Percentiles rank a stretch among this genome's conserved stretches.
phyloP scores from a whole-genome alignment of 2,888 invertebrate genomes.

The Pyrocoelia pectoralis region DNA sequence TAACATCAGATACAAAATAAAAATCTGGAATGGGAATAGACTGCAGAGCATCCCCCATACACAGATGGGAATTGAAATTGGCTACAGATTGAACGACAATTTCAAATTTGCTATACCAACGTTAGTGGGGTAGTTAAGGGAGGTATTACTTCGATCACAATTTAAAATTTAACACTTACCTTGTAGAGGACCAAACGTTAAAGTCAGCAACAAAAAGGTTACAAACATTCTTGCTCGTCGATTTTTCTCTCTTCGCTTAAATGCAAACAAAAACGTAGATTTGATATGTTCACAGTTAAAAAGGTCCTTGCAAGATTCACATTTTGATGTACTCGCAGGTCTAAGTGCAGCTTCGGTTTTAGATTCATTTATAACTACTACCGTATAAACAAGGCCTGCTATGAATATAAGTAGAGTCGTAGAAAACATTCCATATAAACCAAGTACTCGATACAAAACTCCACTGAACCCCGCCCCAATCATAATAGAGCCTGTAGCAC shows the following conservation, averaged over 20 bases:
- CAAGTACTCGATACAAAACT: conserved; percentile 58
- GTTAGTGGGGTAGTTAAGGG: too few species aligned
- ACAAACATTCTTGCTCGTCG: conserved; percentile 60
- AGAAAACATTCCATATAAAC: conserved; percentile 64
- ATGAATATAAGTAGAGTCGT: conserved; percentile 60
- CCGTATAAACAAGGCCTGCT: conserved; percentile 61
- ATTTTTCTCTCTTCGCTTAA: conserved; percentile 61
- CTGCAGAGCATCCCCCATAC: too few species aligned
- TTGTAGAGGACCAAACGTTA: conserved; percentile 64
- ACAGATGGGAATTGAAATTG: too few species aligned
- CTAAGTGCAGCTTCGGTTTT: background rate
- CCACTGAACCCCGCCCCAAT: conserved; percentile 64
- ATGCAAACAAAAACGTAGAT: conserved; percentile 63
- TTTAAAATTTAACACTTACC: conserved; percentile 57
- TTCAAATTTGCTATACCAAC: too few species aligned
- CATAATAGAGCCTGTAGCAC: conserved; percentile 63
- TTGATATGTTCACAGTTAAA: conserved; percentile 61
- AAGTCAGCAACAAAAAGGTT: conserved; percentile 61
- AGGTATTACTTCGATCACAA: too few species aligned
- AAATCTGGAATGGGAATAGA: too few species aligned
- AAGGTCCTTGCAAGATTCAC: conserved; percentile 45
- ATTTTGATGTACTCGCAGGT: background rate
- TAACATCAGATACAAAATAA: too few species aligned
- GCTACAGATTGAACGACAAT: too few species aligned
- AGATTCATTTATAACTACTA: conserved; percentile 58